Base-by-base conservation (phyloP, 2,888 invertebrate genomes). In the Asteroscopus sphinx region DNA sequence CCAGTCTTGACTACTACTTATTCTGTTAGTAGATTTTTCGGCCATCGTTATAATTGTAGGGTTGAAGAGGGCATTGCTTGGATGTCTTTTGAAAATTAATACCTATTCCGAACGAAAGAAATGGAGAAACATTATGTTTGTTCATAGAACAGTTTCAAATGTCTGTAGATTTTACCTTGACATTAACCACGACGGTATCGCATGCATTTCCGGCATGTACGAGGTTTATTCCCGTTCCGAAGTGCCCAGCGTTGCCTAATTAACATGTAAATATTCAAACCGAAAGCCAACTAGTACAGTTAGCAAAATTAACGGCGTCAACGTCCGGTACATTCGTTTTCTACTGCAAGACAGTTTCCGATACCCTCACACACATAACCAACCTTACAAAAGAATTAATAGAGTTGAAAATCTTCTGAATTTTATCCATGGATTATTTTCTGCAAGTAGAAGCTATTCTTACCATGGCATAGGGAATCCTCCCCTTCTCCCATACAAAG, bases 401-500 rank as follows among this genome's bases (percentile, higher is more conserved):
- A 74, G 16, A 33, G 56, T 40, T 33, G 11, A 35, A 55, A 46
- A 25, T 57, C 11, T 7, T 1, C 37, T 69, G 41, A 6, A 0
- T 1, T 0, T 11, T 0, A 13, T 33, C 16, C 11, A 49, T 62
- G 53, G 52, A 46, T 57, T 63, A 48, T 49, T 55, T 46, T 46
- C 46, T 48, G 45, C 46, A 66, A 57, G 51, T 65, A 51, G 44
- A 57, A 71, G 74, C 68, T 86, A 84, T 87, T 90, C 86, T 87
- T 77, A 75, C 70, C 61, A 79, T 76, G 56, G 64, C 65, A 76
- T 75, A 79, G 80, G 86, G 85, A 76, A 79, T 79, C 66, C 68
- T 78, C 83, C 88, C 87, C 82, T 85, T 59, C 28, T 73, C 65
- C 65, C 60, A 56, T 68, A 86, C 87, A 90, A 89, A 89, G 86